Evolutionary conservation across 2,888 invertebrate species (phyloP), one percentile per base, ranked within the genome.

Genomic region (Scaptodrosophila latifasciaeformis): DNA sequence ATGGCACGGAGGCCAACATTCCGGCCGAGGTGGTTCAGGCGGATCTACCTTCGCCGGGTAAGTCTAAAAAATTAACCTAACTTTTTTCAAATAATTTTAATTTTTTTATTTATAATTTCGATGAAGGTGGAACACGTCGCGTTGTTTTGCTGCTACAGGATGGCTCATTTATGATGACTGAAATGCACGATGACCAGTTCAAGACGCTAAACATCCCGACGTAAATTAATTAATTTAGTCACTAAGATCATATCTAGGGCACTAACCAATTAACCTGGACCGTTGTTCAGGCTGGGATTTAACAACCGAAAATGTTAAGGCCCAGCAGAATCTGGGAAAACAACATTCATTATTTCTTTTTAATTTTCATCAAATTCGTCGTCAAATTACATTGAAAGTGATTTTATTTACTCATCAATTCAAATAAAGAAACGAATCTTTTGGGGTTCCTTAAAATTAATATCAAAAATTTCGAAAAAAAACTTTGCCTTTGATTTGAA

Each of bases 21-120:
- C 93, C 94, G 55, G 95, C 95, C 59, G 94, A 95, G 87, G 91
- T 95, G 52, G 91, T 95, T 50, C 93, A 94, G 87, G 93, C 94
- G 0, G 94, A 94, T 83, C 90, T 92, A 69, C 94, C 94, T 29
- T 92, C 93, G 67, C 94, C 94, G 72, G 94, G 94, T 93, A 86
- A 86, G 80, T n/a, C n/a, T n/a, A n/a, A n/a, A n/a, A n/a, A n/a
- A n/a, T n/a, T 80, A 24, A 12, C 9, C 37, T 2, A 13, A n/a
- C 1, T 15, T 13, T 9, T 5, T 0, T 9, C 7, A 19, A 42
- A 7, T 39, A 46, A 13, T 29, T 9, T 47, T 31, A 29, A 30
- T 39, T 4, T 6, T 49, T 9, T 5, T 13, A 7, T 12, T 10
- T 47, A 29, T 21, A 9, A 2, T 51, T 52, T 62, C 65, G 0